A percentile compares a stretch with the other conserved stretches of the same genome.
These are phyloP conservation scores for Macropodus opercularis DNA, from an alignment of 2,797 vertebrate species.

Conservation along the genomic window DNA sequence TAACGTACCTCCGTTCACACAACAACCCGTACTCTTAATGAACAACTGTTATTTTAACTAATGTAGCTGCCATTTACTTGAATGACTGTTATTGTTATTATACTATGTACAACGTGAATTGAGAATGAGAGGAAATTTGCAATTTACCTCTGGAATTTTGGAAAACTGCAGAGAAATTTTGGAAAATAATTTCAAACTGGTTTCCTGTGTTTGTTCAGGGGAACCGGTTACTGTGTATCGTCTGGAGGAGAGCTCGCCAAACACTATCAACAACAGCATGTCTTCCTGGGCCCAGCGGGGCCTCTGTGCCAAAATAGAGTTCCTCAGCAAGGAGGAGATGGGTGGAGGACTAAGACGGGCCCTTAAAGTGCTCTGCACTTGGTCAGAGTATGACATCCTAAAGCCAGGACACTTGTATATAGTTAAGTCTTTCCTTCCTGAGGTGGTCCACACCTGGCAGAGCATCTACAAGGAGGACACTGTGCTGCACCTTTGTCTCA, in stretches of 20 bases:
- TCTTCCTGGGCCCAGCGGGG: constrained; percentile 98
- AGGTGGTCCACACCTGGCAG: constrained; percentile 96
- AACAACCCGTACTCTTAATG: neutral
- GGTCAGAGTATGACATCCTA: constrained; percentile 97
- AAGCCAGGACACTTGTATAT: constrained; percentile 97
- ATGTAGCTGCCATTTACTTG: too few species aligned
- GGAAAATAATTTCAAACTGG: too few species aligned
- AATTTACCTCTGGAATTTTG: too few species aligned
- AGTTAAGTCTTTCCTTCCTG: constrained; percentile 97
- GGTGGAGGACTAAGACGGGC: constrained; percentile 94
- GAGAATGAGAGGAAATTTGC: too few species aligned
- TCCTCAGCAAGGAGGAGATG: constrained; percentile 99
- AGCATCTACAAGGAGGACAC: constrained; percentile 98
- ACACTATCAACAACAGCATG: constrained; percentile 99
- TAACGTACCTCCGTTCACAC: constrained; percentile 5
- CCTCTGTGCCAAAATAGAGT: constrained; percentile 97
- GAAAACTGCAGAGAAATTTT: neutral
- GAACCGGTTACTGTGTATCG: constrained; percentile 98
- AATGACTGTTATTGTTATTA: too few species aligned
- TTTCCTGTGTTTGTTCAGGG: constrained; percentile 74
- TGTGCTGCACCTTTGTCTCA: constrained; percentile 97
- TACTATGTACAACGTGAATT: too few species aligned
- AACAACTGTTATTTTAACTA: neutral
- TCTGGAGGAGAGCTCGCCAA: constrained; percentile 97
- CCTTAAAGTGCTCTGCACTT: constrained; percentile 96